Evolutionary conservation across 2,888 invertebrate species (phyloP).

Genomic region (Leucophora obtusa): DNA sequence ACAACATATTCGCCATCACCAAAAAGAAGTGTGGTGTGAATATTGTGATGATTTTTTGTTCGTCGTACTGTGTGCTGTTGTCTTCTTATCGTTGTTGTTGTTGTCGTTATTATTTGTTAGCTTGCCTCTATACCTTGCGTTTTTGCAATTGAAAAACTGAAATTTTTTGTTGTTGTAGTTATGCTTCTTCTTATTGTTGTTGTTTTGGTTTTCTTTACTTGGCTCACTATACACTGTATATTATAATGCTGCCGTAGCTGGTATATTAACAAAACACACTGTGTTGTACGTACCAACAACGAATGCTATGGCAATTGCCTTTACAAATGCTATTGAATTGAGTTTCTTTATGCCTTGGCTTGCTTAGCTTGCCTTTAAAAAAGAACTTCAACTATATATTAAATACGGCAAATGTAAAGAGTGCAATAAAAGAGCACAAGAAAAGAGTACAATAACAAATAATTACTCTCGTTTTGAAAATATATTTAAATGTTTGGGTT

Average conservation of each 20-base stretch:
- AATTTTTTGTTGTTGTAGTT: constrained; percentile 39
- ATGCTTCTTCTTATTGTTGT: constrained; percentile 56
- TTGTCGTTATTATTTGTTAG: constrained; percentile 55
- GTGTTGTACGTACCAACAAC: constrained; percentile 75
- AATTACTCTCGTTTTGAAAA: constrained; percentile 8
- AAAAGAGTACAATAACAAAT: constrained; percentile 18
- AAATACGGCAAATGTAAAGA: constrained; percentile 41
- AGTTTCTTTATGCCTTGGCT: constrained; percentile 73
- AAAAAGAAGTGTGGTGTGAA: constrained; percentile 39
- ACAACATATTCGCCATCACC: constrained; percentile 8
- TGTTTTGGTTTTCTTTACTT: constrained; percentile 57
- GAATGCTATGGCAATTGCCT: constrained; percentile 71
- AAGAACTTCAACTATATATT: constrained; percentile 51
- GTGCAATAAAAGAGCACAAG: constrained; percentile 45
- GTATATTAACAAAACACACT: constrained; percentile 76
- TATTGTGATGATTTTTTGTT: constrained; percentile 53
- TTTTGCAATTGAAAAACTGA: constrained; percentile 47
- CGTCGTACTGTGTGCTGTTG: constrained; percentile 59
- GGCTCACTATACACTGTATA: constrained; percentile 62
- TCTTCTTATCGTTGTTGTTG: constrained; percentile 60
- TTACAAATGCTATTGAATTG: constrained; percentile 76
- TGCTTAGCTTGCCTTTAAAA: constrained; percentile 60
- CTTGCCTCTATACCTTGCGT: constrained; percentile 62
- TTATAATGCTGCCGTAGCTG: constrained; percentile 67
- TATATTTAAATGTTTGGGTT: constrained; percentile 15